These are phyloP conservation scores for Cydia amplana DNA, from an alignment of 1,140 invertebrate genomes.

Conservation along the genomic window DNA sequence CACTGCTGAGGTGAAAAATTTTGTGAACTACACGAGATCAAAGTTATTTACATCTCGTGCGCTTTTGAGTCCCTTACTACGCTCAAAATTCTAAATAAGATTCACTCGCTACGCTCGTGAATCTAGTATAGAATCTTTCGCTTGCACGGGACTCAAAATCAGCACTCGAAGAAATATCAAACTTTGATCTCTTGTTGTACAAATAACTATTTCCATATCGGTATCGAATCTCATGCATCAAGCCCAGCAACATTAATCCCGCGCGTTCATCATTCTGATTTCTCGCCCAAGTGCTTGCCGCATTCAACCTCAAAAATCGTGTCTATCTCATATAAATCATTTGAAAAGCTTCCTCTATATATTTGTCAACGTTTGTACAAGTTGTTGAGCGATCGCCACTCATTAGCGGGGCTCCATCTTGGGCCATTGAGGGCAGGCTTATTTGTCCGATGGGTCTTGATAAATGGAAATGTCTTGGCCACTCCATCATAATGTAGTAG, in stretches of 20 bases:
- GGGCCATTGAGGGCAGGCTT: constrained; percentile 52
- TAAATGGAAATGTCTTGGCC: constrained; percentile 47
- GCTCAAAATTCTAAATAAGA: too few species aligned
- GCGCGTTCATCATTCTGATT: constrained; percentile 21
- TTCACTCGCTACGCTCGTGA: too few species aligned
- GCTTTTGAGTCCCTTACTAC: too few species aligned
- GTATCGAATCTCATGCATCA: neutral
- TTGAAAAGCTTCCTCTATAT: constrained; percentile 45
- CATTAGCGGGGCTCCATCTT: constrained; percentile 50
- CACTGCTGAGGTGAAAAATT: too few species aligned
- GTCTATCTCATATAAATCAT: constrained; percentile 45
- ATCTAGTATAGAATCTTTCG: too few species aligned
- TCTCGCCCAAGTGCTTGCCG: constrained; percentile 14
- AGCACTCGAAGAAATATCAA: too few species aligned
- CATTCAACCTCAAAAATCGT: constrained; percentile 31
- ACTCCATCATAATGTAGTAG: constrained; percentile 33
- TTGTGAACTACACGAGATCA: too few species aligned
- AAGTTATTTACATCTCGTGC: too few species aligned
- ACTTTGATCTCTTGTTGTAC: too few species aligned
- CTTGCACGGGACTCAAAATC: too few species aligned
- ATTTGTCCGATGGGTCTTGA: constrained; percentile 50
- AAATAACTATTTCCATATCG: too few species aligned
- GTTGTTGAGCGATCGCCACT: constrained; percentile 45
- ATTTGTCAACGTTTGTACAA: constrained; percentile 54
- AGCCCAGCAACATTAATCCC: neutral